phyloP scores from a whole-genome alignment of 2,113 vertebrate species.

The Ondatra zibethicus region DNA sequence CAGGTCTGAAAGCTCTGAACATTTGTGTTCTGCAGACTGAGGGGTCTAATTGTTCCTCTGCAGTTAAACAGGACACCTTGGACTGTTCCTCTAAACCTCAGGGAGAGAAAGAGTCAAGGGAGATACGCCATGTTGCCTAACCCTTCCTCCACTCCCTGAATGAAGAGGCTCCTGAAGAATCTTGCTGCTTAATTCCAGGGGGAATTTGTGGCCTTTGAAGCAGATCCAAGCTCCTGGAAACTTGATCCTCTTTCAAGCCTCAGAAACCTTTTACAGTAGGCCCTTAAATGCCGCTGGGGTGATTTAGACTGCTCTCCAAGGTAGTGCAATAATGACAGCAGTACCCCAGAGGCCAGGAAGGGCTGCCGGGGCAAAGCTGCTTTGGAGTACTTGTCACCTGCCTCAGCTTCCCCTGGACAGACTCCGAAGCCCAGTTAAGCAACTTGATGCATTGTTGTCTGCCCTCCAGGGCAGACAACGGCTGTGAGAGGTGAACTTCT shows the following conservation, averaged over 20 bases:
- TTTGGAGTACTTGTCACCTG: not conserved
- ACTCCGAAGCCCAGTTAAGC: not conserved
- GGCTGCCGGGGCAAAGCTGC: not conserved
- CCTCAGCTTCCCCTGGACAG: not conserved
- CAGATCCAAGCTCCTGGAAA: not conserved
- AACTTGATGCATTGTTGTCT: not conserved
- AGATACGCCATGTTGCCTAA: not conserved
- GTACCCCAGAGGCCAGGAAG: not conserved
- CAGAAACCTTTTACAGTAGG: not conserved
- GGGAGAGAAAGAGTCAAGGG: not conserved
- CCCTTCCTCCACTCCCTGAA: not conserved
- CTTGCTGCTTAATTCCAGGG: constrained; percentile 58
- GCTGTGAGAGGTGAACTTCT: not conserved
- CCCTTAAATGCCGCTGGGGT: not conserved
- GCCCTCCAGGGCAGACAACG: not conserved
- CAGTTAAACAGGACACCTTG: not conserved
- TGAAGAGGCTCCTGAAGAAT: constrained; percentile 45
- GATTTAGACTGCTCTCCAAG: not conserved
- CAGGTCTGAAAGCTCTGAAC: not conserved
- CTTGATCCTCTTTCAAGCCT: constrained; percentile 50
- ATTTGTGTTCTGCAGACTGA: not conserved
- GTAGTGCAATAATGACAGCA: not conserved
- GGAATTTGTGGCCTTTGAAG: constrained; percentile 59
- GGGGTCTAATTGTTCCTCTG: not conserved
- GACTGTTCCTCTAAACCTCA: not conserved